Conservation (phyloP, 2,797 vertebrate genomes). For the Rhyacichthys aspro region DNA sequence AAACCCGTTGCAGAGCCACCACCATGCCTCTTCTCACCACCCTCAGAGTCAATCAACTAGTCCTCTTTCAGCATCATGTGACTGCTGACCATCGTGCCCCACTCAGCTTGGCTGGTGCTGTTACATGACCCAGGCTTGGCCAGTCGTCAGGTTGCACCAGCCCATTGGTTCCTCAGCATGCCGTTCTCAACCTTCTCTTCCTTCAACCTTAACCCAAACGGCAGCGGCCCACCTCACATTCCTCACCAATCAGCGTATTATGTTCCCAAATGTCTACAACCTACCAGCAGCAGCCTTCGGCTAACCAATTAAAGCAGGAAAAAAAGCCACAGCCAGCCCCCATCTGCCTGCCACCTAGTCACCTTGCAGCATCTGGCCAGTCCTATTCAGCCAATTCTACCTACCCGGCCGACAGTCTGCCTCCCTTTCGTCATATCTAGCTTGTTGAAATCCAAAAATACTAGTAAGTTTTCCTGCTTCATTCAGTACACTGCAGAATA, state of each 20-base stretch:
- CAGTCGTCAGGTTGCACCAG: constrained; percentile 99
- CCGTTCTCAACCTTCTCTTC: constrained; percentile 98
- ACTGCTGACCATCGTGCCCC: constrained; percentile 99
- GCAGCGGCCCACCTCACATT: constrained; percentile 99
- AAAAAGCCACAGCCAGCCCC: constrained; percentile 95
- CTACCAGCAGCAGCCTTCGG: constrained; percentile 99
- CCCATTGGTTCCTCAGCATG: constrained; percentile 99
- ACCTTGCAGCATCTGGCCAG: constrained; percentile 99
- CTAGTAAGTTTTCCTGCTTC: constrained; percentile 99
- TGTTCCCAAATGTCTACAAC: constrained; percentile 99
- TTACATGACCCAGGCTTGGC: constrained; percentile 99
- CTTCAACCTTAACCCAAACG: constrained; percentile 99
- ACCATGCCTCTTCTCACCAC: constrained; percentile 99
- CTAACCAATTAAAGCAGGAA: constrained; percentile 99
- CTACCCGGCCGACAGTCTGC: constrained; percentile 99
- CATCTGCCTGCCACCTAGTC: constrained; percentile 99
- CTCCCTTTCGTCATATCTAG: constrained; percentile 99
- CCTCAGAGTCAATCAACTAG: constrained; percentile 99
- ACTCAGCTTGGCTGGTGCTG: constrained; percentile 99
- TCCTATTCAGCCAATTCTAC: constrained; percentile 99
- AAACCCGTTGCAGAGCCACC: constrained; percentile 99
- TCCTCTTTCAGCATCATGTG: constrained; percentile 99
- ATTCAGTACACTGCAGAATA: constrained; percentile 99
- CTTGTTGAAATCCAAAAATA: constrained; percentile 99
- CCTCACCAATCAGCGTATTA: constrained; percentile 99